phyloP scores from a whole-genome alignment of 2,797 vertebrate genomes.

The Sebastiscus tertius region DNA sequence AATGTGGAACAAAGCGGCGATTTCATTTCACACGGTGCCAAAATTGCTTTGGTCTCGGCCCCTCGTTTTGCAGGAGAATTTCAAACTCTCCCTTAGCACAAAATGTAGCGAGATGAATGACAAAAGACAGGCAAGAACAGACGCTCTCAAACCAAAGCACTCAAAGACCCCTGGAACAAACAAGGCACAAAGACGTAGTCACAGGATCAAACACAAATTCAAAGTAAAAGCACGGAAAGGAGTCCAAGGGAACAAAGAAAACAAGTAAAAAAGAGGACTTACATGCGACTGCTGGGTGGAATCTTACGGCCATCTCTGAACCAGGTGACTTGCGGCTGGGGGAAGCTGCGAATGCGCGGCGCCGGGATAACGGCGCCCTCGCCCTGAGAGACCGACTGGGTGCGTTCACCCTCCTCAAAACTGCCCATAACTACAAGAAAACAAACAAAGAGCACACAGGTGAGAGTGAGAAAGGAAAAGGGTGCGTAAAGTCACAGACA shows the following conservation, averaged over 20 bases:
- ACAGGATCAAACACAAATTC: constrained; percentile 1
- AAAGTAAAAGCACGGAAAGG: background rate
- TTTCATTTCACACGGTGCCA: constrained; percentile 34
- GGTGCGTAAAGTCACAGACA: background rate
- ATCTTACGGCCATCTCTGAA: constrained; percentile 96
- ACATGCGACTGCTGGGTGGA: constrained; percentile 96
- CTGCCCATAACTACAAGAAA: constrained; percentile 91
- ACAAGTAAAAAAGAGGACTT: constrained; percentile 67
- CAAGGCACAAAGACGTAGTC: background rate
- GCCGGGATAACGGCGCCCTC: constrained; percentile 90
- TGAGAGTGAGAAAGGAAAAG: background rate
- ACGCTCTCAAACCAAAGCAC: constrained; percentile 4
- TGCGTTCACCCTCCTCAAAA: constrained; percentile 90
- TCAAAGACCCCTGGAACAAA: constrained; percentile 6
- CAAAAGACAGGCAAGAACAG: constrained; percentile 9
- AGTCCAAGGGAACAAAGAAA: background rate
- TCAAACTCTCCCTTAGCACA: constrained; percentile 18
- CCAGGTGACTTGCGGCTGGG: constrained; percentile 97
- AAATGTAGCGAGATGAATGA: constrained; percentile 27
- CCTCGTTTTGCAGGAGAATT: constrained; percentile 6
- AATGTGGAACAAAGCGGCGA: background rate
- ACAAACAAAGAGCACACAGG: background rate
- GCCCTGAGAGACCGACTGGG: constrained; percentile 90
- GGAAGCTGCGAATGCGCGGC: constrained; percentile 93
- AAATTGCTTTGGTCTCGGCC: constrained; percentile 25